These are phyloP conservation scores for Exaiptasia diaphana DNA, from an alignment of 64 coral and sea anemone species.

Conservation along the genomic window DNA sequence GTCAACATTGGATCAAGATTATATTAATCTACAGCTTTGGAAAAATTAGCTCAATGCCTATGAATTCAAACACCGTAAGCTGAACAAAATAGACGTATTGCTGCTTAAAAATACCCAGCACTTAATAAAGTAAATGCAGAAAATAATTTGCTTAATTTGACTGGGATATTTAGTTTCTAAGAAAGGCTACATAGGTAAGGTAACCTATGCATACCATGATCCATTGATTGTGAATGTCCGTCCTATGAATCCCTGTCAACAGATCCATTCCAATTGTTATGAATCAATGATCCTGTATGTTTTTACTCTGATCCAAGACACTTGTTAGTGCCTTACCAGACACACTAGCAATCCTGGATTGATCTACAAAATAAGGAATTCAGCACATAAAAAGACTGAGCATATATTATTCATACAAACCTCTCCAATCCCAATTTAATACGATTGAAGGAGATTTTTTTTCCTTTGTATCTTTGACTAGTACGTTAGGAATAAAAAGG, in stretches of 20 bases:
- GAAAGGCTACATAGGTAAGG: conserved; percentile 29
- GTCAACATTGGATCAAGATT: background rate
- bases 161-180: too few relatives aligned
- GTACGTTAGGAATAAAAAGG: too few relatives aligned
- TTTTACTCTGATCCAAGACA: background rate
- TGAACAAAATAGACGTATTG: too few relatives aligned
- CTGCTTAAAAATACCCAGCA: too few relatives aligned
- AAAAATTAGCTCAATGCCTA: too few relatives aligned
- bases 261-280: background rate
- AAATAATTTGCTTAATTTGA: too few relatives aligned
- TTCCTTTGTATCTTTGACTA: too few relatives aligned
- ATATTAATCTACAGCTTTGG: background rate
- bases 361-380: conserved; percentile 30
- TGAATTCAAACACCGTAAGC: too few relatives aligned
- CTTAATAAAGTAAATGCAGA: too few relatives aligned
- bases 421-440: too few relatives aligned
- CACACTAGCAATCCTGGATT: background rate
- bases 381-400: background rate
- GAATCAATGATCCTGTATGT: conserved; percentile 2
- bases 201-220: conserved; percentile 39
- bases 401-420: too few relatives aligned
- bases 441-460: too few relatives aligned
- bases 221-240: background rate
- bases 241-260: conserved; percentile 7
- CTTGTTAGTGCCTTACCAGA: background rate